Evolutionary conservation across 2,113 vertebrate species (phyloP).

Genomic region (Micronycteris hirsuta): DNA sequence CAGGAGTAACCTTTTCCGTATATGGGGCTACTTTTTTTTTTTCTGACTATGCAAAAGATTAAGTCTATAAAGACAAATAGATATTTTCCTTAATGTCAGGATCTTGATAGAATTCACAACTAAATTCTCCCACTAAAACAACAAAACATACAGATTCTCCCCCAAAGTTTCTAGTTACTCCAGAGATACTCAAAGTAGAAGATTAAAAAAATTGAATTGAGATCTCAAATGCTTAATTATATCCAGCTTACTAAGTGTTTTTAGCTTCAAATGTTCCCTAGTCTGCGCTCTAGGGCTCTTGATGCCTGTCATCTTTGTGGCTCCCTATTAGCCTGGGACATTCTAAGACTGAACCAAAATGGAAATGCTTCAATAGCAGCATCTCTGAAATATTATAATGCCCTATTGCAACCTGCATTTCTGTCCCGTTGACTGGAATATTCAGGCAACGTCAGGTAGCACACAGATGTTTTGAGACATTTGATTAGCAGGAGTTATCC

Average conservation of each 20-base stretch:
- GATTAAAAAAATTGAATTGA: background rate
- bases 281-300: background rate
- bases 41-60: background rate
- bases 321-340: background rate
- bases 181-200: background rate
- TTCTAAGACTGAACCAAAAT: slow-evolving; percentile 12
- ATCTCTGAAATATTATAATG: background rate
- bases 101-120: background rate
- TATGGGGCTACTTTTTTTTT: background rate
- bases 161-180: background rate
- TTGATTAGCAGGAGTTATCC: slow-evolving; percentile 46
- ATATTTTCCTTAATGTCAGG: background rate
- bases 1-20: background rate
- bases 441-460: background rate
- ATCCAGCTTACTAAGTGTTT: background rate
- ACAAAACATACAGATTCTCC: background rate
- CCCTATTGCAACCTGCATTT: background rate
- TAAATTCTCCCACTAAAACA: background rate
- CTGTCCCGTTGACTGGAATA: slow-evolving; percentile 9
- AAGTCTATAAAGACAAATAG: background rate
- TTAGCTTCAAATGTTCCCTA: background rate
- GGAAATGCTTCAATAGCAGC: background rate
- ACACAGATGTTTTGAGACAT: slow-evolving; percentile 62
- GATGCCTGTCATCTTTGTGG: background rate
- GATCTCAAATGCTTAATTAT: background rate